Base-by-base conservation (phyloP, 2,888 invertebrate species). In the Calephelis perditalis region DNA sequence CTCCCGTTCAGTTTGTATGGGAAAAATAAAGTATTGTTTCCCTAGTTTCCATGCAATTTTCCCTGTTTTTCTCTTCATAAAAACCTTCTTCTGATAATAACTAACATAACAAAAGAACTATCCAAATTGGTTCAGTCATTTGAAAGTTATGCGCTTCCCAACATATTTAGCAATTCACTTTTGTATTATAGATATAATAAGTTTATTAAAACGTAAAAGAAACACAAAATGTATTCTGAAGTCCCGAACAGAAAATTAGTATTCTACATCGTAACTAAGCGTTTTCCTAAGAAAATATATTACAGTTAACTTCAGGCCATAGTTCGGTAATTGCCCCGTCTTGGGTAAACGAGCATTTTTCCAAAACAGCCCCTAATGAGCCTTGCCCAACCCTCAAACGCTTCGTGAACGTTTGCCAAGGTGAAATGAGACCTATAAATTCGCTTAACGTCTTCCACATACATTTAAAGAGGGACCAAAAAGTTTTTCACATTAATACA, bases 361-460 rank as follows among this genome's bases (percentile, higher is more conserved):
- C 47, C 47, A 49, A 49, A 49, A 49, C 47, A 49, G 6, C 15
- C 47, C 47, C 26, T 49, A 49, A 49, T 49, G 26, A 49, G 46
- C 46, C 12, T 46, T 46, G 47, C 12, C 47, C 47, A 49, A 49
- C 47, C 47, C 47, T 49, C 47, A 49, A 26, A 12, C 47, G 15
- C 26, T 49, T 49, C 8, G 47, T 62, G 66, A 65, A 65, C 62
- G 59, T 54, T 60, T 56, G 65, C 63, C 65, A 63, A 64, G 61
- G 65, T 60, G 62, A 62, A 62, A 57, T 62, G 61, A 62, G 60
- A 62, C 65, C 62, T 58, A 63, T 62, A 62, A 62, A 58, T 66
- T 66, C 58, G 59, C 62, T 65, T 64, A 60, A 59, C 47, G 49
- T 65, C 52, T 59, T 60, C 59, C 61, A 65, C 61, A 57, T 62